Base-by-base conservation (phyloP, 2,888 invertebrate genomes). In the Cantharis rustica region DNA sequence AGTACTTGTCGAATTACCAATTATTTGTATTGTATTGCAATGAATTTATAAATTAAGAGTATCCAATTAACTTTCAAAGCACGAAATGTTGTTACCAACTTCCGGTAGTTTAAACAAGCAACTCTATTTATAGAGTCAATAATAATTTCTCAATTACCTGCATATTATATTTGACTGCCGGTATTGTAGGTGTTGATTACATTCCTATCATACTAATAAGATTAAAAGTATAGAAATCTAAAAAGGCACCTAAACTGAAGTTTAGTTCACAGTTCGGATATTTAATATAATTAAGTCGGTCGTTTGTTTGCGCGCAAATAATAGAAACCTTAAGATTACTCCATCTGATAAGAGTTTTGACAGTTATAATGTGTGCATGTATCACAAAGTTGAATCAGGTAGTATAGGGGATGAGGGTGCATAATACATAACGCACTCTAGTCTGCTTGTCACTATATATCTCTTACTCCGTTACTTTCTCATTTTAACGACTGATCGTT, bases 401-500 rank as follows among this genome's bases (percentile, higher is more conserved):
- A 81, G 76, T 78, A 75, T 78, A 78, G 79, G 79, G 80, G 80
- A 77, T 80, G 76, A 80, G 81, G 80, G 81, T 80, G 81, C 79
- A 80, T 80, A 83, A 83, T 82, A 82, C 82, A 82, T 82, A 83
- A 82, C 79, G 80, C 79, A 80, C 80, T 75, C 72, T 80, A 78
- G 79, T 80, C 81, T 77, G 81, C 79, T 82, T 83, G 83, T 82
- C 83, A 82, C 81, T 80, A 83, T 83, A 83, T 84, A 84, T 83
- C 83, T 83, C 81, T 81, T 81, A 81, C 83, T 80, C 82, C 81
- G 83, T 84, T 83, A 83, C 83, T 83, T 83, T 85, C 83, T 84
- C 83, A 83, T 85, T 84, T 84, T 84, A 85, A 85, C 84, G 84
- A 83, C 84, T 80, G 85, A 85, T 85, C 72, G 78, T 84, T 84